Evolutionary conservation across 2,113 vertebrate species (phyloP).

Genomic region (Anseranas semipalmata): DNA sequence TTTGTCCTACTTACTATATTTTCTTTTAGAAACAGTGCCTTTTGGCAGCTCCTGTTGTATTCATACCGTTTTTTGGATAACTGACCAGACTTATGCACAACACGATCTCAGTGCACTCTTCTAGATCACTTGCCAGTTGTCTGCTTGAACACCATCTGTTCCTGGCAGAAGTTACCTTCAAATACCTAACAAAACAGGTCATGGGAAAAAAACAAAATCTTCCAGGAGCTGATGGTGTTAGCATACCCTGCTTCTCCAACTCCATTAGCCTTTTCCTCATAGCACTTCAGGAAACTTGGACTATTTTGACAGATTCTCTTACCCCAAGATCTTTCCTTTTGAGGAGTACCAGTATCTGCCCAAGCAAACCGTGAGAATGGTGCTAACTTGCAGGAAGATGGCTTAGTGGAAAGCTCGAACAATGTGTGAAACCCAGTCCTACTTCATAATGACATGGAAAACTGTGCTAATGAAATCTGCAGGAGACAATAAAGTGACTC

Average conservation of each 20-base stretch:
- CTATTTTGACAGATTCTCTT: not conserved
- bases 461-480: conserved; percentile 66
- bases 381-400: conserved; percentile 34
- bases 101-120: conserved; percentile 47
- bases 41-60: conserved; percentile 50
- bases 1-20: conserved; percentile 59
- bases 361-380: not conserved
- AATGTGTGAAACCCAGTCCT: conserved; percentile 41
- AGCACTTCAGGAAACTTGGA: not conserved
- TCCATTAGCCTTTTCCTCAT: not conserved
- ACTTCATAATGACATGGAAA: conserved; percentile 39
- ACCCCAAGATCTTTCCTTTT: not conserved
- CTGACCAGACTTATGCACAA: not conserved
- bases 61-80: conserved; percentile 3
- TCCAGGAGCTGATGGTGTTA: conserved; percentile 47
- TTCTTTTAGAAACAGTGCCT: conserved; percentile 45
- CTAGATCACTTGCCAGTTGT: conserved; percentile 53
- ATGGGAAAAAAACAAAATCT: conserved; percentile 27
- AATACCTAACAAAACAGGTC: conserved; percentile 62
- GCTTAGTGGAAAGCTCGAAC: conserved; percentile 48
- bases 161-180: conserved; percentile 59
- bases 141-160: conserved; percentile 69
- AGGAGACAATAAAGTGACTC: conserved; percentile 68
- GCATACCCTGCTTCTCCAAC: not conserved
- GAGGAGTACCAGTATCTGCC: not conserved